Evolutionary conservation across 2,888 invertebrate species (phyloP).

Genomic region (Hymenopus coronatus): DNA sequence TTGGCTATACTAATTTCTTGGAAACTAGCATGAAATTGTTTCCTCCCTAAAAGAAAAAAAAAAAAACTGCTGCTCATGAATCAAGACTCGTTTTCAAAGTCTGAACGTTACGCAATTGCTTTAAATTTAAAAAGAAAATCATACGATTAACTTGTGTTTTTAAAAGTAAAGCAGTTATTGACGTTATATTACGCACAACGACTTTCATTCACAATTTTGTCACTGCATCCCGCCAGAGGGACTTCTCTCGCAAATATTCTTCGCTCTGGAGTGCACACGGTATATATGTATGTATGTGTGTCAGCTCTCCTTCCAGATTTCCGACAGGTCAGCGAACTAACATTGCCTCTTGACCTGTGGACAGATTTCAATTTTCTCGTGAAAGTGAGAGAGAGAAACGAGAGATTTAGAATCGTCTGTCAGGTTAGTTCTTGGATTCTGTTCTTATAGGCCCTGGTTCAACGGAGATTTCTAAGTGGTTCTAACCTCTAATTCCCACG

Average conservation of each 20-base stretch:
- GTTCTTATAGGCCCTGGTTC: neutral
- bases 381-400: neutral
- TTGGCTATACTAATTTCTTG: too few species aligned
- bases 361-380: neutral
- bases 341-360: neutral
- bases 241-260: neutral
- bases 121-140: too few species aligned
- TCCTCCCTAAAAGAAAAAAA: too few species aligned
- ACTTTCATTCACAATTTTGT: neutral
- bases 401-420: neutral
- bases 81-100: too few species aligned
- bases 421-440: neutral
- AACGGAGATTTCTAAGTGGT: neutral
- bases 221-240: neutral
- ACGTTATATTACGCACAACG: neutral
- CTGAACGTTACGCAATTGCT: too few species aligned
- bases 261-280: neutral
- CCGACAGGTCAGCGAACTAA: neutral
- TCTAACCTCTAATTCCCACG: neutral
- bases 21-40: too few species aligned
- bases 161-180: neutral
- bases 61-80: too few species aligned
- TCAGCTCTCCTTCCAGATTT: neutral
- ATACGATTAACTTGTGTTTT: too few species aligned
- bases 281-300: too few species aligned